Evolutionary conservation across 2,888 invertebrate genomes (phyloP).

Genomic region (Cheilosia scutellata): DNA sequence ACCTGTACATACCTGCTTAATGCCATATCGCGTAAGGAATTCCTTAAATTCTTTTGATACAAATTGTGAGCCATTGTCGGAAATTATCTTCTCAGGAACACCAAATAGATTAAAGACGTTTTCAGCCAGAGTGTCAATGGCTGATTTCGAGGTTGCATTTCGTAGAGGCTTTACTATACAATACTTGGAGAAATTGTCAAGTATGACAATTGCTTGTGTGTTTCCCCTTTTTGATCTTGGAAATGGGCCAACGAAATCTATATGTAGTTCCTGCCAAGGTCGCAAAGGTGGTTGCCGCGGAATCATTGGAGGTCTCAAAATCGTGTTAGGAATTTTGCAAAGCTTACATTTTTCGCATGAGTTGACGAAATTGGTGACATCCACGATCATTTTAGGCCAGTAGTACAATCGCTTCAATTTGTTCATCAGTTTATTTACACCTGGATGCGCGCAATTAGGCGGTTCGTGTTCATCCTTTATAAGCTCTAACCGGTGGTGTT

Average conservation of each 20-base stretch:
- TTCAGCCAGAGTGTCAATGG: neutral
- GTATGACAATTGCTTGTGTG: neutral
- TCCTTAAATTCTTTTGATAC: neutral
- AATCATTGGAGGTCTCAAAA: neutral
- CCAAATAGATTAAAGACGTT: neutral
- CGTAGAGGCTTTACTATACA: neutral
- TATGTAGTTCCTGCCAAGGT: constrained; percentile 4
- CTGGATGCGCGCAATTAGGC: neutral
- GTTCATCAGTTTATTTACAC: neutral
- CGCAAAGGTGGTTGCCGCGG: neutral
- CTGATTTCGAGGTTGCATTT: neutral
- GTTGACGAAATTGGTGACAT: neutral
- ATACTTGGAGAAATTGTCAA: neutral
- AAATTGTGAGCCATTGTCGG: neutral
- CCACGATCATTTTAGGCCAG: neutral
- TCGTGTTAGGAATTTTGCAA: neutral
- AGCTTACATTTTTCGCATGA: neutral
- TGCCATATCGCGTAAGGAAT: neutral
- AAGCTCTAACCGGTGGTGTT: neutral
- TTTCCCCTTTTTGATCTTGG: neutral
- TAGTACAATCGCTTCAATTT: neutral
- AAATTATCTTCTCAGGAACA: neutral
- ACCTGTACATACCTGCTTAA: neutral
- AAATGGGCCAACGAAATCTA: neutral
- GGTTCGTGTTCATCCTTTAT: neutral